phyloP scores from a whole-genome alignment of 37 sponge, comb jelly and placozoan species.

The Spongilla lacustris region DNA sequence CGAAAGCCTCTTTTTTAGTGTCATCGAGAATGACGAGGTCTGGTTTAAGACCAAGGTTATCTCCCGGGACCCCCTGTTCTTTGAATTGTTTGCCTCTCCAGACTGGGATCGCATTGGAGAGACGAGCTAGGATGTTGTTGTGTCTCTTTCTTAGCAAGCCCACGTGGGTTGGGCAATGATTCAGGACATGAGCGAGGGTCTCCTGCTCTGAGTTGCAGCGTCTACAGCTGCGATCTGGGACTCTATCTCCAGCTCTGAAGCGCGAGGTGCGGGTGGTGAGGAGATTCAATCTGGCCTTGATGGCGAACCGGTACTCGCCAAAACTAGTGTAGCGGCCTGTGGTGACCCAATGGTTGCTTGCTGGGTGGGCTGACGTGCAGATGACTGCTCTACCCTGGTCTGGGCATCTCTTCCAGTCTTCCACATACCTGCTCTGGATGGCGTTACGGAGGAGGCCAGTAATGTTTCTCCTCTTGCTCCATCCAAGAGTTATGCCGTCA shows the following conservation, averaged over 20 bases:
- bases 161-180: slow-evolving; percentile 5
- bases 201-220: slow-evolving; percentile 8
- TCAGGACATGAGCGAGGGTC: slow-evolving; percentile 32
- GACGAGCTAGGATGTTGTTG: slow-evolving; percentile 14
- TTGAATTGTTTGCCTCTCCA: neutral
- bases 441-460: slow-evolving; percentile 1
- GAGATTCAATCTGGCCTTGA: slow-evolving; percentile 44
- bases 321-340: slow-evolving; percentile 31
- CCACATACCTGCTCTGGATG: slow-evolving; percentile 1
- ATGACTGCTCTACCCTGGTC: slow-evolving; percentile 51
- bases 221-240: neutral
- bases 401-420: neutral
- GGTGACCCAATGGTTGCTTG: slow-evolving; percentile 45
- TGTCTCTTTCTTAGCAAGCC: slow-evolving; percentile 24
- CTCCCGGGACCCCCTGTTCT: slow-evolving; percentile 18
- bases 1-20: neutral
- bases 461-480: slow-evolving; percentile 1
- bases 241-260: slow-evolving; percentile 9
- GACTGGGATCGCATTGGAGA: neutral
- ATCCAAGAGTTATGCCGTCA: slow-evolving; percentile 1
- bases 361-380: slow-evolving; percentile 9
- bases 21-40: slow-evolving; percentile 20
- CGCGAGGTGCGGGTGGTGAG: slow-evolving; percentile 28
- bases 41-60: neutral
- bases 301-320: slow-evolving; percentile 35